Evolutionary conservation across 2,113 vertebrate genomes (phyloP).

Genomic region (Oryzias celebensis): DNA sequence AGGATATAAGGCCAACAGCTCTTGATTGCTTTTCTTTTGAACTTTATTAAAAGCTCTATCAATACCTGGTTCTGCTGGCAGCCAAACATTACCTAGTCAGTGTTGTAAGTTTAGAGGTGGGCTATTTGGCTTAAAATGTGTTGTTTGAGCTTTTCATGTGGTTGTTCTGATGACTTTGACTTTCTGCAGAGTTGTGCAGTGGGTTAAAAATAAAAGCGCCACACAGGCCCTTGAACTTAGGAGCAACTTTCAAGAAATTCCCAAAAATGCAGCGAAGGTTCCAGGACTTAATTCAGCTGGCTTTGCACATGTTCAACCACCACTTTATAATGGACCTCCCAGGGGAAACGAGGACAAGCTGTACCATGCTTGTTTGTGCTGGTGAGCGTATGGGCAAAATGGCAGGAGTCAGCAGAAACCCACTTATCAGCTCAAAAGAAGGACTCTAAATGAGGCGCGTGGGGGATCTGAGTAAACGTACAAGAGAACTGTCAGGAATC

Average conservation of each 20-base stretch:
- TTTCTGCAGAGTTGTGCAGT: slow-evolving; percentile 42
- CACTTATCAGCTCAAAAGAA: slow-evolving; percentile 53
- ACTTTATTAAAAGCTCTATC: slow-evolving; percentile 31
- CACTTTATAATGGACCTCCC: slow-evolving; percentile 29
- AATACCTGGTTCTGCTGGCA: slow-evolving; percentile 36
- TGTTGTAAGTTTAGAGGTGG: slow-evolving; percentile 14
- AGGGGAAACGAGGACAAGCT: slow-evolving; percentile 27
- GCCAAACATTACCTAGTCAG: slow-evolving; percentile 17
- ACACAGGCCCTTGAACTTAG: slow-evolving; percentile 49
- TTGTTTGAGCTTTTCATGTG: slow-evolving; percentile 45
- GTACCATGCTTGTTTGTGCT: slow-evolving; percentile 14
- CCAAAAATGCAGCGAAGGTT: slow-evolving; percentile 22
- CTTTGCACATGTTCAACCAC: slow-evolving; percentile 55
- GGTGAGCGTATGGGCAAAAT: slow-evolving; percentile 30
- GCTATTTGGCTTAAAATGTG: slow-evolving; percentile 49
- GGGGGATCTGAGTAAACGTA: neutral
- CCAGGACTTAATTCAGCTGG: slow-evolving; percentile 48
- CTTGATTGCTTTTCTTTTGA: slow-evolving; percentile 19
- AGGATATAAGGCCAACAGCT: slow-evolving; percentile 35
- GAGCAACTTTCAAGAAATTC: slow-evolving; percentile 41
- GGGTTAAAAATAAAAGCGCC: slow-evolving; percentile 36
- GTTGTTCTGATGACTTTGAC: slow-evolving; percentile 43
- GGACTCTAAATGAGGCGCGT: slow-evolving; percentile 11
- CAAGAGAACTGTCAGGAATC: slow-evolving; percentile 37
- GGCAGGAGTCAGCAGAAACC: slow-evolving; percentile 34